Percentiles rank a stretch among this genome's conserved stretches.
These are phyloP conservation scores for Darevskia mixta DNA, from an alignment of 2,797 vertebrate species.

Conservation along the genomic window DNA sequence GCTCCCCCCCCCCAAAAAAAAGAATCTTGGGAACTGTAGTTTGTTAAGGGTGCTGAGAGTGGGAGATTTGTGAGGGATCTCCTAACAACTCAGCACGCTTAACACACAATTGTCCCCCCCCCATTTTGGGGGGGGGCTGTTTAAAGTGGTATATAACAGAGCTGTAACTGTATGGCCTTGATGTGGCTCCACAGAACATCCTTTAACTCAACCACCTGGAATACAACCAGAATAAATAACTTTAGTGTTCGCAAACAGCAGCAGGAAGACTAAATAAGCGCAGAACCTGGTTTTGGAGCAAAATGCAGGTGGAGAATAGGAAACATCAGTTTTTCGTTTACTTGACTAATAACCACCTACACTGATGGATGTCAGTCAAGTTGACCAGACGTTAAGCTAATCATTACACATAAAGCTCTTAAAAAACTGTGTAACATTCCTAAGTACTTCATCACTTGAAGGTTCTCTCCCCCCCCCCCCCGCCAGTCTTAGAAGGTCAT, in stretches of 20 bases:
- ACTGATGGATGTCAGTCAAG: background rate
- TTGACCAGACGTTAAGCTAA: background rate
- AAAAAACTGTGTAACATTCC: background rate
- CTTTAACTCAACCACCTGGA: background rate
- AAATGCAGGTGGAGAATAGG: background rate
- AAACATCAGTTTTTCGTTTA: background rate
- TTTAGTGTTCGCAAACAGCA: background rate
- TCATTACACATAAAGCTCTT: background rate
- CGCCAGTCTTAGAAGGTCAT: background rate
- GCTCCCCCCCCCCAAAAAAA: too few species aligned
- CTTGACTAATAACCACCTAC: background rate
- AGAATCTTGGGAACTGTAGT: too few species aligned
- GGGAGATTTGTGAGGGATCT: too few species aligned
- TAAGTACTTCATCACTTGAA: constrained; percentile 9
- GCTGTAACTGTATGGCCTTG: too few species aligned
- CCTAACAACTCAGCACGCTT: too few species aligned
- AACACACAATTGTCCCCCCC: too few species aligned
- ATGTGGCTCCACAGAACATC: background rate
- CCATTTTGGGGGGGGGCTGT: too few species aligned
- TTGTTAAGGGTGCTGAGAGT: too few species aligned
- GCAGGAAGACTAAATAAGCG: background rate
- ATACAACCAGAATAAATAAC: background rate
- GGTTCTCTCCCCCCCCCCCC: background rate
- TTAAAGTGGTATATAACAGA: too few species aligned
- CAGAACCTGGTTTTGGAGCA: background rate